Conservation (phyloP, 2,113 vertebrate genomes). For the Hylia prasina region DNA sequence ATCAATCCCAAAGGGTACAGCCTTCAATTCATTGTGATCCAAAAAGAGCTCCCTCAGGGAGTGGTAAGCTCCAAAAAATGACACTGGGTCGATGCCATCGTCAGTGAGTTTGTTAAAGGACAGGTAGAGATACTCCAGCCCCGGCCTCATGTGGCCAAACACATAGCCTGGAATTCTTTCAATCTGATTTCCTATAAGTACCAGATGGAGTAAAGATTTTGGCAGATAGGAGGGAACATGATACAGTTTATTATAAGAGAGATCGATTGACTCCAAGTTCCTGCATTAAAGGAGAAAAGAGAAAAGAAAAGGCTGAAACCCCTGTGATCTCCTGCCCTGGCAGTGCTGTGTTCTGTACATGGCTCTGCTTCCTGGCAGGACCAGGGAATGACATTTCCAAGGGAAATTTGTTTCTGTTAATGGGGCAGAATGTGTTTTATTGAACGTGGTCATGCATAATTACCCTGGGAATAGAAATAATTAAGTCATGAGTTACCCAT, state of each 20-base stretch:
- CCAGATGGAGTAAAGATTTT: slow-evolving; percentile 88
- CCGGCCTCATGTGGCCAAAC: slow-evolving; percentile 93
- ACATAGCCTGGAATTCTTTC: slow-evolving; percentile 94
- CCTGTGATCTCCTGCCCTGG: not conserved
- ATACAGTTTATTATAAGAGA: slow-evolving; percentile 91
- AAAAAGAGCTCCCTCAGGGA: slow-evolving; percentile 91
- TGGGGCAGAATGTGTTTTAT: not conserved
- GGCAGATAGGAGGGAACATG: slow-evolving; percentile 94
- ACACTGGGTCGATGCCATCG: slow-evolving; percentile 83
- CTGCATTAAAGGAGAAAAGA: slow-evolving; percentile 64
- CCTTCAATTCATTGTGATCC: slow-evolving; percentile 88
- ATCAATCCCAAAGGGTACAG: slow-evolving; percentile 83
- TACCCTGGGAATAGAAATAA: not conserved
- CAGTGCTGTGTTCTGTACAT: not conserved
- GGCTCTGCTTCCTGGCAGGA: not conserved
- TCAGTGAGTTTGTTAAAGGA: slow-evolving; percentile 90
- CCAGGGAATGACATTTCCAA: not conserved
- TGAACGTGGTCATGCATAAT: not conserved
- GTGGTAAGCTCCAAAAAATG: slow-evolving; percentile 85
- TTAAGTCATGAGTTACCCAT: not conserved
- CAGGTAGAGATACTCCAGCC: slow-evolving; percentile 93
- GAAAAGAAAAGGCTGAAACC: not conserved
- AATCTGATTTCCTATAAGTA: slow-evolving; percentile 91
- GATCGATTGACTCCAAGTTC: slow-evolving; percentile 92
- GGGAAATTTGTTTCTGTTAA: not conserved